Base-by-base conservation (phyloP, 92 coral and sea anemone genomes). In the Porites lobata region DNA sequence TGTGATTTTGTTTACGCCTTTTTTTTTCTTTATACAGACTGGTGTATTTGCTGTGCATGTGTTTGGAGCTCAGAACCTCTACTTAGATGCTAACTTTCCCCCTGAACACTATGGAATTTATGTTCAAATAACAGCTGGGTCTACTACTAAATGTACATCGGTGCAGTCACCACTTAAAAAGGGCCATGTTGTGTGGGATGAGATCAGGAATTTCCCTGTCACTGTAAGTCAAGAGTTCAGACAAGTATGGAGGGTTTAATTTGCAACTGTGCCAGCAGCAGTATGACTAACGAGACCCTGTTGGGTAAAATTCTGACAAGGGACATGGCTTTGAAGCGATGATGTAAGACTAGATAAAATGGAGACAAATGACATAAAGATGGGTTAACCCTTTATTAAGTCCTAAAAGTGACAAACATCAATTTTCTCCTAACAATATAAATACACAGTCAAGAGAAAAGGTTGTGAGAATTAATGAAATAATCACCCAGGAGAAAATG, bases 151-250 rank as follows among this genome's bases (percentile, higher is more conserved):
- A 87, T 94, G 90, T 68, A 94, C 99, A 6, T 92, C 99, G 3
- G 92, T 98, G 43, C 92, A 92, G 85, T 85, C 93, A 52, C 95
- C 93, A 18, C 69, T 86, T 79, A 98, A 94, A 92, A 96, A 90
- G 82, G 99, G 99, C 26, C 79, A 87, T 78, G 94, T 95, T 32
- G 93, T 98, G 59, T 98, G 99, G 99, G 94, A 94, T 89, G 99
- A 98, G 72, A 85, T 91, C 63, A 92, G 82, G 54, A 98, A 98
- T 89, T 98, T 98, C 67, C 94, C 96, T 56, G 75, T 96, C 11
- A 79, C 89, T 32, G 99, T 96, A 88, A 93, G 99, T 88, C 18
- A n/a, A 38, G 38, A 8, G 24, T 52, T 13, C 24, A 53, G 20
- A 20, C 4, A 67, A 17, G 22, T 14, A 67, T 10, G 3, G 1